Evolutionary conservation across 2,888 invertebrate genomes (phyloP).

Genomic region (Zelleria hepariella): DNA sequence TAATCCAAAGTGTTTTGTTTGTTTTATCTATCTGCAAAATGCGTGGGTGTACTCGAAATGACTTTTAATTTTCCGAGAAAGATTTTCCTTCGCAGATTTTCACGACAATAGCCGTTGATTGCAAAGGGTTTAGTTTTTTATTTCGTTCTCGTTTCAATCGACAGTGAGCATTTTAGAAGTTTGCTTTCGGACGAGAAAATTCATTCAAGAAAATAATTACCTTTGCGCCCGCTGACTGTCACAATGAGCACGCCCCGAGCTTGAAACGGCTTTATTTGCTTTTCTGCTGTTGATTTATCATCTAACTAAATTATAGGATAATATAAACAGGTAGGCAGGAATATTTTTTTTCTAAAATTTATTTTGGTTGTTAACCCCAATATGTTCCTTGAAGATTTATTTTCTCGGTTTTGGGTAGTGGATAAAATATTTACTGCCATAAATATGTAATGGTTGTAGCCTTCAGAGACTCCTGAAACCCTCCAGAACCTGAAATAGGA

Average conservation of each 20-base stretch:
- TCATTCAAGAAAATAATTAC: slow-evolving; percentile 42
- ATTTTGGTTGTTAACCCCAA: not conserved
- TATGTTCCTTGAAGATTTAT: not conserved
- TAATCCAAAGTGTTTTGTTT: too few species aligned
- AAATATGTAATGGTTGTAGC: too few species aligned
- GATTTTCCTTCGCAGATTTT: not conserved
- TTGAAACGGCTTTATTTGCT: not conserved
- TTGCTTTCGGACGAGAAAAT: slow-evolving; percentile 16
- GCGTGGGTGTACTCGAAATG: not conserved
- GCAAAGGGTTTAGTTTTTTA: slow-evolving; percentile 4
- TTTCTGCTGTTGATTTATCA: too few species aligned
- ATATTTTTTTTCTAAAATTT: not conserved
- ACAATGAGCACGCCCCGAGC: slow-evolving; percentile 23
- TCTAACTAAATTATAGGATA: too few species aligned
- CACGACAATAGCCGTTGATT: not conserved
- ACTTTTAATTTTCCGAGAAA: not conserved
- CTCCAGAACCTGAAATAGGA: not conserved
- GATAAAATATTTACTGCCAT: too few species aligned
- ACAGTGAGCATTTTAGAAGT: slow-evolving; percentile 10
- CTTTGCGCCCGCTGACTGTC: slow-evolving; percentile 33
- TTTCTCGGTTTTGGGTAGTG: too few species aligned
- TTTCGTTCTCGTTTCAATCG: slow-evolving; percentile 5
- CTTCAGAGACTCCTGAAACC: too few species aligned
- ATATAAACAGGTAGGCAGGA: too few species aligned
- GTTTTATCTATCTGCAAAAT: not conserved